Base-by-base conservation (phyloP, 1,140 invertebrate species). In the Halyomorpha halys region DNA sequence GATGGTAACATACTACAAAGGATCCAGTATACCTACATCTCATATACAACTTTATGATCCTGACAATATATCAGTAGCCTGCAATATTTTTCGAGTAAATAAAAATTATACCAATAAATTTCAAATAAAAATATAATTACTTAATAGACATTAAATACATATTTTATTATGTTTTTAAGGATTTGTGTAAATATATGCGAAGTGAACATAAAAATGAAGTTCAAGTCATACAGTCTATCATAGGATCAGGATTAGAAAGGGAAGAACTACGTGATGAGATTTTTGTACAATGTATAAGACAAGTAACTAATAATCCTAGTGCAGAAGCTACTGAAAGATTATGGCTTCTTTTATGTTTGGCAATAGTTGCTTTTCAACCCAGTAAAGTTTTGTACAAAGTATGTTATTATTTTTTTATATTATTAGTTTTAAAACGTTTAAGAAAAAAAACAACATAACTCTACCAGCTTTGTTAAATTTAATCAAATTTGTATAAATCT, bases 11-110 rank as follows among this genome's bases (percentile, higher is more conserved):
- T 96, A 87, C 75, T 90, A 89, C 68, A 91, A 92, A 73, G 86
- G 84, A 27, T 89, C 86, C 61, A 83, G 85, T 47, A 97, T 97
- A 70, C 89, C 92, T 1, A 94, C 89, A 64, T 96, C 93, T 0
- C 93, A 97, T 75, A 88, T 96, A 71, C 91, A 94, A 71, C 84
- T 98, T 78, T 94, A 94, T 74, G 94, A 97, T 77, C 90, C 92
- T 0, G 93, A 97, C 70, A 96, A 96, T 73, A 84, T 95, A 18
- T 86, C 86, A 51, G 80, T 94, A 1, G 90, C 92, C 5, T 94
- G 93, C 71, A 86, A 84, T 66, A 87, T 95, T 66, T 97, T 97
- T 72, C 84, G 91, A 74, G 91, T 93, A 76, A 80, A 79, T 77
- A 60, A 63, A 59, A 39, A 53, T 18, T 44, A 44, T n/a, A 3